Evolutionary conservation across 2,797 vertebrate species (phyloP).

Genomic region (Typhlichthys subterraneus): DNA sequence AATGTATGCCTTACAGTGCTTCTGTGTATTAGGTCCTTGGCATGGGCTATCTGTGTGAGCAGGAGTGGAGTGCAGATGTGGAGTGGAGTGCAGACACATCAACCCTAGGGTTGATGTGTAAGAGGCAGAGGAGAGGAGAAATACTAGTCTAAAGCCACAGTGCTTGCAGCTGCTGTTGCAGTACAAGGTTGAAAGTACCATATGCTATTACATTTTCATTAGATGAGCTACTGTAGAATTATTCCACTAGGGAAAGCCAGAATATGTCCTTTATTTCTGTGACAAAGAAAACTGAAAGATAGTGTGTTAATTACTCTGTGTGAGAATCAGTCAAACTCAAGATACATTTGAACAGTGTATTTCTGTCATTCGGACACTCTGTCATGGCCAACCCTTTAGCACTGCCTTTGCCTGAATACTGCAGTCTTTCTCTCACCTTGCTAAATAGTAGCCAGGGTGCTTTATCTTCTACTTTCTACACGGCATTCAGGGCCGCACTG

Average conservation of each 20-base stretch:
- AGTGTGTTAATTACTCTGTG: neutral
- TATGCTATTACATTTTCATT: too few relatives aligned
- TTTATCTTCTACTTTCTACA: constrained; percentile 22
- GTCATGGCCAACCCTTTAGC: constrained; percentile 35
- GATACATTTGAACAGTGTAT: neutral
- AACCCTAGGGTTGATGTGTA: neutral
- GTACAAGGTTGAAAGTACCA: too few relatives aligned
- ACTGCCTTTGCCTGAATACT: constrained; percentile 27
- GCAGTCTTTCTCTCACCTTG: constrained; percentile 25
- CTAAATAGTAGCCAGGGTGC: constrained; percentile 18
- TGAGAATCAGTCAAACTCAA: neutral
- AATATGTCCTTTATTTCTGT: too few relatives aligned
- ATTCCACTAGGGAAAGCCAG: too few relatives aligned
- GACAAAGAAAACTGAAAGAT: too few relatives aligned
- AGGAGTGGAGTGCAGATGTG: constrained; percentile 8
- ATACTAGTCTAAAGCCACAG: too few relatives aligned
- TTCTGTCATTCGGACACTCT: constrained; percentile 16
- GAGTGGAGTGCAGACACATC: too few relatives aligned
- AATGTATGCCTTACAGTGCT: constrained; percentile 4
- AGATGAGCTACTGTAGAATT: too few relatives aligned
- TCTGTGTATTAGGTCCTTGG: neutral
- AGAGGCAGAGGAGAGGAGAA: constrained; percentile 1
- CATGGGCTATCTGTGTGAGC: neutral
- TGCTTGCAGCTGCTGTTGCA: too few relatives aligned
- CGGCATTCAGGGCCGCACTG: constrained; percentile 16